Evolutionary conservation across 2,797 vertebrate species (phyloP), one percentile per base, ranked within the genome.

Genomic region (Peromyscus eremicus): DNA sequence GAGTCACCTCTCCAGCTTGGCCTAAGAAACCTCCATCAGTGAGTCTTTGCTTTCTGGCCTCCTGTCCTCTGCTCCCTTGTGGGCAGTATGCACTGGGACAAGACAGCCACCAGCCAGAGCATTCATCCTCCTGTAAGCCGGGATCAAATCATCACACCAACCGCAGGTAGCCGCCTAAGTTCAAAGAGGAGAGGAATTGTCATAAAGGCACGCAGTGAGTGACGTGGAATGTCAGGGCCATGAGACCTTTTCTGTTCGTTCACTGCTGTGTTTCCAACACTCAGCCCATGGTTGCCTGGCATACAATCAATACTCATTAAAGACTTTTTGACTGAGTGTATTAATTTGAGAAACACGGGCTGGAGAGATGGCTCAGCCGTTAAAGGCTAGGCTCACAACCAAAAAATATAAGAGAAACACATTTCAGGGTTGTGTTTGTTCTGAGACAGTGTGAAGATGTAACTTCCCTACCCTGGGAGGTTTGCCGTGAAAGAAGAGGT

Each of bases 371-470:
- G 52, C 52, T 52, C 52, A 52, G 52, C 52, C 13, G 1, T 52
- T 52, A 52, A 13, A 52, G 52, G 52, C 13, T 52, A 52, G 52
- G 52, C 52, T 52, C 52, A 52, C 52, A 52, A 52, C 52, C 52
- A 52, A 52, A 52, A 52, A 13, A 52, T 52, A 52, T 52, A 52
- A 52, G 46, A 93, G 77, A 95, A 86, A 81, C 43, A 73, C 37
- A 85, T 71, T 75, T 92, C 89, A 85, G 93, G 80, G 34, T 80
- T 95, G n/a, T 43, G n/a, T 87, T 80, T 92, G 60, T 60, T 90
- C 71, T 49, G 46, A 96, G 84, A 79, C 83, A 89, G 40, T 86
- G 13, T 91, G 87, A 92, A 64, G 82, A 62, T 88, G 37, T 52
- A 91, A 64, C 46, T 85, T 88, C 8, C 40, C 23, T 73, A 57